These are phyloP conservation scores for Hyla sarda DNA, from an alignment of 2,113 vertebrate species.

Conservation along the genomic window DNA sequence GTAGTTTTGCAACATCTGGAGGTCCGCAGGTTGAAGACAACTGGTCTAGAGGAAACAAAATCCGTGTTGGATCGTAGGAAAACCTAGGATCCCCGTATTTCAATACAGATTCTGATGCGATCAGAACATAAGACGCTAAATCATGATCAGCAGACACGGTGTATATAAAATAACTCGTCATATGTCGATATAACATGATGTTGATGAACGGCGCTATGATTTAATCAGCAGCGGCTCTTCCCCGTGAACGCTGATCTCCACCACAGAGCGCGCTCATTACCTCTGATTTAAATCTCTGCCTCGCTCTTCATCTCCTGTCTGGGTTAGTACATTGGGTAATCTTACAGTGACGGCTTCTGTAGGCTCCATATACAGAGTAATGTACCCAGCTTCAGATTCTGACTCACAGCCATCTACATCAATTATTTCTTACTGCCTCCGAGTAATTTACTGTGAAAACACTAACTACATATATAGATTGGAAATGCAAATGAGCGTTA, in stretches of 20 bases:
- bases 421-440: conserved; percentile 16
- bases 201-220: neutral
- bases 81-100: no score
- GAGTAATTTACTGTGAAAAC: conserved; percentile 44
- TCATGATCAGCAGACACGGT: neutral
- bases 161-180: neutral
- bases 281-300: neutral
- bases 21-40: no score
- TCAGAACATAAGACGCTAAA: neutral
- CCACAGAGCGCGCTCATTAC: neutral
- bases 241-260: neutral
- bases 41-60: neutral
- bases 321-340: neutral
- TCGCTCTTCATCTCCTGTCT: neutral
- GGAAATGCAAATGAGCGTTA: conserved; percentile 28
- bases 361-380: neutral
- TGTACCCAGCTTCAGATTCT: neutral
- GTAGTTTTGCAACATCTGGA: no score
- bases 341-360: neutral
- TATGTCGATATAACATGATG: neutral
- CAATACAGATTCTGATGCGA: neutral
- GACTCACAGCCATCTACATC: conserved; percentile 17
- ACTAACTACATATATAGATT: conserved; percentile 32
- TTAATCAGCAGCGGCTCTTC: neutral
- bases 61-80: neutral